A percentile compares a stretch with the other conserved stretches of the same genome.
phyloP scores from a whole-genome alignment of 2,888 invertebrate genomes.

The Byasa hedistus region DNA sequence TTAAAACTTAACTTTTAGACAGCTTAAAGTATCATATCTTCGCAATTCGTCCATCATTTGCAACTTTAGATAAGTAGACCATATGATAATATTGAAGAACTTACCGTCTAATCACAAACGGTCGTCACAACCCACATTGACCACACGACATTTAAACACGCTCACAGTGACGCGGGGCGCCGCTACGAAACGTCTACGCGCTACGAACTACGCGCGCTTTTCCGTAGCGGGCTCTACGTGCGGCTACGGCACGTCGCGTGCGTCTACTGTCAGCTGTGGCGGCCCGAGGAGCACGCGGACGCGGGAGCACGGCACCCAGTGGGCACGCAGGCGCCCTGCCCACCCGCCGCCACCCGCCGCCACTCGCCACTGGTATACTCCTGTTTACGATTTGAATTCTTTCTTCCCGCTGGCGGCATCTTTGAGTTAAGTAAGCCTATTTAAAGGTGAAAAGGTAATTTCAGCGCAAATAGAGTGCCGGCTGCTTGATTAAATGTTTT shows the following conservation, averaged over 20 bases:
- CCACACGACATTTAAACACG: slow-evolving; percentile 8
- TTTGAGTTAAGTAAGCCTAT: slow-evolving; percentile 4
- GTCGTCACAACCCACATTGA: slow-evolving; percentile 3
- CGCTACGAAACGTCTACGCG: background rate
- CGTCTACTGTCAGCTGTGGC: too few species aligned
- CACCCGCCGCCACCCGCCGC: background rate
- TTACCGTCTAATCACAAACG: too few species aligned
- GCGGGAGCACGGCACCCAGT: background rate
- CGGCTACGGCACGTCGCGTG: slow-evolving; percentile 3
- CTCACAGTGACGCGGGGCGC: slow-evolving; percentile 3
- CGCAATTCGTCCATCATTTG: too few species aligned
- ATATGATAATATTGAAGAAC: too few species aligned
- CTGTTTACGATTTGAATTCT: slow-evolving; percentile 19
- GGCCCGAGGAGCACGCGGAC: slow-evolving; percentile 2
- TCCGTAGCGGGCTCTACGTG: background rate
- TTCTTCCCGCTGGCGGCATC: slow-evolving; percentile 3
- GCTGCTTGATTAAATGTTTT: slow-evolving; percentile 11
- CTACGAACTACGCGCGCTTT: slow-evolving; percentile 14
- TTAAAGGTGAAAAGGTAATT: slow-evolving; percentile 2
- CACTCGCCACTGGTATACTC: slow-evolving; percentile 1
- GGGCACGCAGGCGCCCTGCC: slow-evolving; percentile 20
- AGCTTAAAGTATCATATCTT: too few species aligned
- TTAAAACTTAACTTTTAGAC: too few species aligned
- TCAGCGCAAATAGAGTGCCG: background rate
- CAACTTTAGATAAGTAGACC: too few species aligned